Percentiles rank a stretch among this genome's conserved stretches.
phyloP scores from a whole-genome alignment of 53 echinoderm and acorn worm genomes.

The Mesocentrotus franciscanus region DNA sequence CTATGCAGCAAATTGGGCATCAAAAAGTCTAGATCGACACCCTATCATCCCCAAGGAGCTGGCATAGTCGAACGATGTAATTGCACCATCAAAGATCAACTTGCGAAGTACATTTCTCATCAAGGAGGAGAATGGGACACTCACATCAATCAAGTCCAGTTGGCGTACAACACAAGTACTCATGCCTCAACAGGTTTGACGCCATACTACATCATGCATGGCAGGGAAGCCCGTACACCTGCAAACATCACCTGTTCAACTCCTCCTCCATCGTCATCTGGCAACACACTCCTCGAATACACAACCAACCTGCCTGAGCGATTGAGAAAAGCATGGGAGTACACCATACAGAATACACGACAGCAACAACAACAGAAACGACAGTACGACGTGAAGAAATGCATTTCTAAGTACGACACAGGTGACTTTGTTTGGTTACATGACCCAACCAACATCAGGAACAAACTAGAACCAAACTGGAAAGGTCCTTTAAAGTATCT shows the following conservation, averaged over 20 bases:
- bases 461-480: too few species aligned
- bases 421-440: too few species aligned
- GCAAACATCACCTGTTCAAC: too few species aligned
- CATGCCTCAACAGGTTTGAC: slow-evolving; percentile 59
- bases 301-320: background rate
- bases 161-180: slow-evolving; percentile 59
- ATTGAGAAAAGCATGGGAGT: slow-evolving; percentile 39
- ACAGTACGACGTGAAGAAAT: too few species aligned
- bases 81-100: slow-evolving; percentile 64
- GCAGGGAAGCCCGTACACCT: too few species aligned
- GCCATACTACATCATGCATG: too few species aligned
- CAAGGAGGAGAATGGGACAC: slow-evolving; percentile 66
- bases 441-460: too few species aligned
- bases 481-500: too few species aligned
- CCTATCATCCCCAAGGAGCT: slow-evolving; percentile 70
- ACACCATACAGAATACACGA: slow-evolving; percentile 2
- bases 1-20: too few species aligned
- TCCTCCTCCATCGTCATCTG: too few species aligned
- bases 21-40: slow-evolving; percentile 59
- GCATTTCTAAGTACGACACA: too few species aligned
- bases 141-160: slow-evolving; percentile 19
- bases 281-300: slow-evolving; percentile 5
- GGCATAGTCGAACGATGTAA: slow-evolving; percentile 69
- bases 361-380: too few species aligned
- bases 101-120: slow-evolving; percentile 52